Base-by-base conservation (phyloP, 2,888 invertebrate species). In the Drosophila borborema region DNA sequence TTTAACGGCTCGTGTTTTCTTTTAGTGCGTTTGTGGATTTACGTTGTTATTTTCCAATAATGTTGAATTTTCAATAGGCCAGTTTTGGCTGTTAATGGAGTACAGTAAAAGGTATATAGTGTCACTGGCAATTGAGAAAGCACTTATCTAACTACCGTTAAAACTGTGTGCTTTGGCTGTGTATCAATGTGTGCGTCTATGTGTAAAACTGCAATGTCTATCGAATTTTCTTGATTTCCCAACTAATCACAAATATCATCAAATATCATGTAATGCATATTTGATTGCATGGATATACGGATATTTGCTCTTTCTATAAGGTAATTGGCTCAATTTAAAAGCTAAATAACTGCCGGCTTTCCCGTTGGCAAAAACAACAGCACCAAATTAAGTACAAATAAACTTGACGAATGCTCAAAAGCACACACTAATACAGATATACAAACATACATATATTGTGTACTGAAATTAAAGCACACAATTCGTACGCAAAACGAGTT, bases 171-270 rank as follows among this genome's bases (percentile, higher is more conserved):
- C 51, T 62, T 53, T 66, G 40, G 8, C 16, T 40, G 20, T 40
- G 51, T 18, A 31, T 16, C 9, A 20, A 23, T 48, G 53, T 31
- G 41, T 23, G 12, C 55, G 46, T 54, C 59, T 62, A 67, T 73
- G 70, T 64, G 66, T 54, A 48, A 84, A 77, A 78, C 66, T 90
- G 91, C 89, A 84, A 78, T 81, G 81, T 61, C 60, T 73, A 87
- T 79, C 73, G 72, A 73, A 72, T 81, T 86, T 84, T 77, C 89
- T 77, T 87, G 77, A 81, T 89, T 84, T 90, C 55, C 60, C 65
- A 76, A 81, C 48, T 34, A 69, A 70, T 63, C 64, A 56, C 65
- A 62, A 62, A 59, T 49, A 60, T 31, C 38, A 58, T n/a, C 31
- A 64, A 69, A 14, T 12, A 34, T 69, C 2, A 45, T 45, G 7